A percentile compares a stretch with the other conserved stretches of the same genome.
phyloP scores from a whole-genome alignment of 2,888 invertebrate species.

The Chymomyza caudatula region DNA sequence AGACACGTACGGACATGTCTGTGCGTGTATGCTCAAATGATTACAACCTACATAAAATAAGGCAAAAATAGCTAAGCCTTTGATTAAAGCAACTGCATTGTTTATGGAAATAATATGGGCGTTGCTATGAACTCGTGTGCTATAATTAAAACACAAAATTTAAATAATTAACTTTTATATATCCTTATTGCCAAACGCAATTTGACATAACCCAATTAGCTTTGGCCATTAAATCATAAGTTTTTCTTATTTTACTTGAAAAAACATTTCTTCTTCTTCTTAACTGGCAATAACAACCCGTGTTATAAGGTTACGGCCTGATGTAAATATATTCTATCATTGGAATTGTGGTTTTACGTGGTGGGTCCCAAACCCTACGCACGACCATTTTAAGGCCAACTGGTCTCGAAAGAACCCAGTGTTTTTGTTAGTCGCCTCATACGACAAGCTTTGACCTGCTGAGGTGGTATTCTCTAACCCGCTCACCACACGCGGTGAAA shows the following conservation, averaged over 20 bases:
- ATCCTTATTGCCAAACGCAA: background rate
- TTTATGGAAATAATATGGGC: background rate
- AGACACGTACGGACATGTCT: conserved; percentile 12
- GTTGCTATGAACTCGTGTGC: background rate
- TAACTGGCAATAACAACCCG: too few species aligned
- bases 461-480: too few species aligned
- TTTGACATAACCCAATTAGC: background rate
- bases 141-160: background rate
- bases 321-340: too few species aligned
- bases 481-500: too few species aligned
- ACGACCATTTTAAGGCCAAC: too few species aligned
- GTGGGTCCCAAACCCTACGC: too few species aligned
- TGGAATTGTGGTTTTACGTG: too few species aligned
- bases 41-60: conserved; percentile 10
- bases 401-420: too few species aligned
- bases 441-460: too few species aligned
- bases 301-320: too few species aligned
- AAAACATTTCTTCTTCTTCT: too few species aligned
- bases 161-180: background rate
- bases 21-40: conserved; percentile 27
- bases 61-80: background rate
- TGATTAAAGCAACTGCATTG: background rate
- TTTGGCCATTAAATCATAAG: background rate
- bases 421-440: too few species aligned
- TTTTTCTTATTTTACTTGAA: background rate